These are phyloP conservation scores for Delichon dasypus DNA, from an alignment of 2,797 vertebrate genomes.

Conservation along the genomic window DNA sequence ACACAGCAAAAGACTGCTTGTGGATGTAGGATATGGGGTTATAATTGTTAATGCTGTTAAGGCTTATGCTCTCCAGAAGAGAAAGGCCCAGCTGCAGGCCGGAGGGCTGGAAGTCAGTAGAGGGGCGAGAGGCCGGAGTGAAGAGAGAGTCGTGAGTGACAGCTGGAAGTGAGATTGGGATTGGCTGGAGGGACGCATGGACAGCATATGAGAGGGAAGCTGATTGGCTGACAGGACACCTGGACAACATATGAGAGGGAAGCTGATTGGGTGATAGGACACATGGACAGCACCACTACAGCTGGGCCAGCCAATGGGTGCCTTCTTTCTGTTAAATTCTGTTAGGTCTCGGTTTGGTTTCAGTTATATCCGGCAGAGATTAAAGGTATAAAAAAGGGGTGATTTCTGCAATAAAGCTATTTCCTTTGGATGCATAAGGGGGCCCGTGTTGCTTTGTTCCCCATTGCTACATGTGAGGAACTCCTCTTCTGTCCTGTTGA, in stretches of 20 bases:
- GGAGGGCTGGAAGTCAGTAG: not conserved
- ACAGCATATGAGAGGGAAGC: not conserved
- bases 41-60: not conserved
- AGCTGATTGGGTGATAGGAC: no score
- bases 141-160: not conserved
- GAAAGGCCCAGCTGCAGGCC: not conserved
- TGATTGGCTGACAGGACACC: no score
- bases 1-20: not conserved
- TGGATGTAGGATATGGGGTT: not conserved
- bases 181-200: not conserved
- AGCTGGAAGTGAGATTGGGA: not conserved
- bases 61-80: not conserved
- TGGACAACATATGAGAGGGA: no score
- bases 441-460: not conserved
- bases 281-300: not conserved
- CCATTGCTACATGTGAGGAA: not conserved
- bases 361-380: not conserved
- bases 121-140: not conserved
- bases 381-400: not conserved
- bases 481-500: not conserved
- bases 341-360: not conserved
- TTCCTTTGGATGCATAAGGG: not conserved
- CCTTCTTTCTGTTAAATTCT: not conserved
- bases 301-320: not conserved
- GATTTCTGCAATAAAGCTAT: not conserved